Evolutionary conservation across 2,888 invertebrate species (phyloP).

Genomic region (Pteria penguin): DNA sequence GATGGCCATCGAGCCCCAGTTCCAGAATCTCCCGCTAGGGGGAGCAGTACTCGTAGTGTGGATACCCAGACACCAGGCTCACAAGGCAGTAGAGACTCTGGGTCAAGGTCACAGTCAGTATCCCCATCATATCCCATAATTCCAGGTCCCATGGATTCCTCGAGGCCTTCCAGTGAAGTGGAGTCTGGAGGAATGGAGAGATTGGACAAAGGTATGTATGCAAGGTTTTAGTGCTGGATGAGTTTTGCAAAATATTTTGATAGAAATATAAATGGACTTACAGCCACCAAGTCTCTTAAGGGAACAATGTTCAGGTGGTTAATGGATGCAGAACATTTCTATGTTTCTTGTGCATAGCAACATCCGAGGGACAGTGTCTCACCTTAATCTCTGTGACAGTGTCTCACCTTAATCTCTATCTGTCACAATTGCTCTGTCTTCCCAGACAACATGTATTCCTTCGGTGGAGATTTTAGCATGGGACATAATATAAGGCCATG

Average conservation of each 20-base stretch:
- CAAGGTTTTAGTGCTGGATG: neutral
- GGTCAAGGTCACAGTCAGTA: conserved; percentile 82
- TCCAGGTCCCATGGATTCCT: conserved; percentile 83
- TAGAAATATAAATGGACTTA: neutral
- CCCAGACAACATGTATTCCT: no score
- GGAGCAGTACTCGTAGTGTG: conserved; percentile 84
- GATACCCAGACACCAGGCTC: conserved; percentile 91
- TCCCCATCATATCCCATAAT: conserved; percentile 82
- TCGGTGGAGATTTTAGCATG: no score
- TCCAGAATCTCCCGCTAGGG: conserved; percentile 85
- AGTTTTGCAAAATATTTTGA: neutral
- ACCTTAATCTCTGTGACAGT: no score
- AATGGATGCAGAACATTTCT: neutral
- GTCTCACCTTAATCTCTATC: no score
- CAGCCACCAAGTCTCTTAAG: no score
- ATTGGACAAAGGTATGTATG: conserved; percentile 46
- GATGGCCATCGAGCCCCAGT: conserved; percentile 93
- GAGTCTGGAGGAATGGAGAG: conserved; percentile 63
- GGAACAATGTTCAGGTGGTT: neutral
- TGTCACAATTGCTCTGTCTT: no score
- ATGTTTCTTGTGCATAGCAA: no score
- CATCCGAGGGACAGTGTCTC: no score
- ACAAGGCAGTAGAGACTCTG: conserved; percentile 55
- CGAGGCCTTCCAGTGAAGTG: conserved; percentile 83
- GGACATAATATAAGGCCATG: no score